Base-by-base conservation (phyloP, 2,797 vertebrate species). In the Chelidonichthys spinosus region DNA sequence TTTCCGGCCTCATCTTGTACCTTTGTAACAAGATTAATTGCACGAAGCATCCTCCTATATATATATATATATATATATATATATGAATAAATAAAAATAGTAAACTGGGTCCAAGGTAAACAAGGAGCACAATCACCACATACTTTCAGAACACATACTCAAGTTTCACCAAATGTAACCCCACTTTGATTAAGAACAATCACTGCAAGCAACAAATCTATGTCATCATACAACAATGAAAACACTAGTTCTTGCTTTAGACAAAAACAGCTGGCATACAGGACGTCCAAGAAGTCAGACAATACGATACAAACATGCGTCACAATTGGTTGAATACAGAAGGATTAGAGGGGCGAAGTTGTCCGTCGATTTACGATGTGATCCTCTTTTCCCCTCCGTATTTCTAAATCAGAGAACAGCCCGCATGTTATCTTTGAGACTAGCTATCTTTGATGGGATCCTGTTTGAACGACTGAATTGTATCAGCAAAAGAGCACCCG, bases 231-330 rank as follows among this genome's bases (percentile, higher is more conserved):
- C 85, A 43, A 93, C 90, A 91, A 87, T 91, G 88, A 89, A 86
- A 92, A 92, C 87, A 90, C 85, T 70, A 88, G 82, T 89, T 89
- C 78, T 91, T 88, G 92, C 87, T 90, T 89, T 86, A 69, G 92
- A 93, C 90, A 82, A 88, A 90, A 90, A 93, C 84, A 78, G 73
- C 90, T 87, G 89, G 91, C 90, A 90, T 85, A 93, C 90, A 88
- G 87, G 86, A 92, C 89, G 78, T 89, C 85, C 91, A 92, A 93
- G 85, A 90, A 85, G 76, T 90, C 82, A 91, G 91, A 93, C 92
- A 85, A 90, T 84, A 94, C 92, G 10, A 90, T 81, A 94, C 92
- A 73, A 93, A 93, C 93, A 93, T 94, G 93, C 92, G 85, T 92
- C 86, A 93, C 88, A 32, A 87, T 87, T 69, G 17, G 80, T 81